Base-by-base conservation (phyloP, 2,888 invertebrate genomes). In the Megalurothrips usitatus region DNA sequence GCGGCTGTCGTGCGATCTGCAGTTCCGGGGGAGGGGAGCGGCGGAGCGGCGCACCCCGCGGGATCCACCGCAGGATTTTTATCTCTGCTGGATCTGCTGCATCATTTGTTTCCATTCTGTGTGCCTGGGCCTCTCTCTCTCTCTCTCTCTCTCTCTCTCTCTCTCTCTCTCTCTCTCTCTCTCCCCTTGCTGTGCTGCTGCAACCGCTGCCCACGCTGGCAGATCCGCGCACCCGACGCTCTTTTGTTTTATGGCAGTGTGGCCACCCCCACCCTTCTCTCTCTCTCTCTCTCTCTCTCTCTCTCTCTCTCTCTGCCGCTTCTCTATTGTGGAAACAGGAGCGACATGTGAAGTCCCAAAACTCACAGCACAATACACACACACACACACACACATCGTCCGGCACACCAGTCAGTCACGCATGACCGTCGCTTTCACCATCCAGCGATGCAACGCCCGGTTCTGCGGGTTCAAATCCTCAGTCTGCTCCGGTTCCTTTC, bases 61-160 rank as follows among this genome's bases (percentile, higher is more conserved):
- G 34, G 34, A 43, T 43, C 34, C 34, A 43, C 34, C 34, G 6
- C 34, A 58, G 68, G 68, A 75, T 75, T 75, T n/a, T 75, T 75
- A 75, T 75, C 68, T 8, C 68, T 26, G 68, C 68, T 23, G 68
- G 68, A 75, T 75, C 68, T 75, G 68, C 68, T 26, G 68, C 68
- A 75, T 75, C 68, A 75, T 75, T 75, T 75, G 68, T 75, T 75
- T 75, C 68, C 68, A 75, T 75, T 75, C 68, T 26, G 26, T 75
- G 68, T 26, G 68, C 12, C 68, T 12, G 26, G 2, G 34, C 34
- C 3, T 6, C 34, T 43, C 34, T 43, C 34, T 6, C 6, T 43
- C 34, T 6, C 34, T 4, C 6, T 2, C 34, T 43, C 6, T 43
- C 34, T n/a, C 34, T 43, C 3, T 6, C 34, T 4, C 34, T 43